Percentiles rank a stretch among this genome's conserved stretches.
Conservation (phyloP, 1,140 invertebrate species). For the Bacillus rossius region DNA sequence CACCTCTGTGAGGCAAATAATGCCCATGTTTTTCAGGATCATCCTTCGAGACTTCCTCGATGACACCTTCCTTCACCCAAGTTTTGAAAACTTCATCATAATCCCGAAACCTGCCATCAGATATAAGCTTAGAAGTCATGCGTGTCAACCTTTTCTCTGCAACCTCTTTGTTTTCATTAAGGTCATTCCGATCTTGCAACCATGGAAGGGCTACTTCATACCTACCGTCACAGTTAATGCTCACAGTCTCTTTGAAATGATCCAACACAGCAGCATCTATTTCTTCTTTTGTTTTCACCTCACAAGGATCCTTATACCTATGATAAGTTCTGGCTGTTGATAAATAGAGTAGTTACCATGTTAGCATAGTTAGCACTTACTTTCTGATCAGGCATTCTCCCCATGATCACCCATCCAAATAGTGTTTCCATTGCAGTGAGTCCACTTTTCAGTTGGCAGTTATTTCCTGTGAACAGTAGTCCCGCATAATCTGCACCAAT, state of each 20-base stretch:
- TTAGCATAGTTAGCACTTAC: slow-evolving; percentile 23
- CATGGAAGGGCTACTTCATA: slow-evolving; percentile 34
- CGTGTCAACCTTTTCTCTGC: slow-evolving; percentile 21
- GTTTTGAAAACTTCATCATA: slow-evolving; percentile 32
- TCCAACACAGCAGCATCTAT: slow-evolving; percentile 22
- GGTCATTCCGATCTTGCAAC: slow-evolving; percentile 24
- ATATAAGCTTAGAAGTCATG: slow-evolving; percentile 23
- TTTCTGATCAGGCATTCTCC: slow-evolving; percentile 21
- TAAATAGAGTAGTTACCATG: slow-evolving; percentile 22
- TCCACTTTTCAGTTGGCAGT: slow-evolving; percentile 23
- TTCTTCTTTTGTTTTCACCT: slow-evolving; percentile 25
- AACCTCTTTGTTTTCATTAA: slow-evolving; percentile 24
- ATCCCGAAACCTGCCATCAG: slow-evolving; percentile 22
- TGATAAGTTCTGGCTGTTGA: slow-evolving; percentile 16
- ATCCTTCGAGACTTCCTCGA: slow-evolving; percentile 27
- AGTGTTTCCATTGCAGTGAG: slow-evolving; percentile 33
- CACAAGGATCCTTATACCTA: slow-evolving; percentile 37
- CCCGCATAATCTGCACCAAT: slow-evolving; percentile 34
- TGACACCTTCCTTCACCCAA: slow-evolving; percentile 30
- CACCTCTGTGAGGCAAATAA: slow-evolving; percentile 34
- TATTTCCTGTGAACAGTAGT: slow-evolving; percentile 30
- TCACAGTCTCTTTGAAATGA: slow-evolving; percentile 30
- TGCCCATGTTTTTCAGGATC: slow-evolving; percentile 22
- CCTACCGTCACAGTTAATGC: slow-evolving; percentile 23
- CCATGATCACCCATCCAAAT: slow-evolving; percentile 36